A percentile compares a stretch with the other conserved stretches of the same genome.
Evolutionary conservation across 2,797 vertebrate species (phyloP).

Genomic region (Trematomus bernacchii): DNA sequence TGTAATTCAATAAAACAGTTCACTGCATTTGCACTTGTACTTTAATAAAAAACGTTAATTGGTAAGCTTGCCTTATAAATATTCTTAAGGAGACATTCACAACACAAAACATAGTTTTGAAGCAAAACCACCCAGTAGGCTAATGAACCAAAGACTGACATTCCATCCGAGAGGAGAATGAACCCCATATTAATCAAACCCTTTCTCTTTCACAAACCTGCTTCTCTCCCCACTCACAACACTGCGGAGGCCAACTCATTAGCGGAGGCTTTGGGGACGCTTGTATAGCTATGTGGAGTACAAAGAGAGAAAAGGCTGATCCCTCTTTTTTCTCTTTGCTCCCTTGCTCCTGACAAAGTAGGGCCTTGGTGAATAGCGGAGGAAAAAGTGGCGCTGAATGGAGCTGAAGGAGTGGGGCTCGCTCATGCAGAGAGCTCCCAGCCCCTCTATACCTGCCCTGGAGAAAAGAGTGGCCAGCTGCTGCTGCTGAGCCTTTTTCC

Average conservation of each 20-base stretch:
- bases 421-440: constrained; percentile 84
- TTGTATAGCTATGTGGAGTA: constrained; percentile 74
- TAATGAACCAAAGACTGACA: constrained; percentile 55
- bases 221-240: constrained; percentile 58
- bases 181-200: constrained; percentile 77
- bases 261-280: constrained; percentile 73
- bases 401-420: constrained; percentile 76
- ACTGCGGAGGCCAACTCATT: constrained; percentile 76
- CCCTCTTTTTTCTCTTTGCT: constrained; percentile 72
- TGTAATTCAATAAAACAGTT: constrained; percentile 47
- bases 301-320: constrained; percentile 79
- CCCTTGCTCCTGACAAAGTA: constrained; percentile 79
- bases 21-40: constrained; percentile 39
- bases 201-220: constrained; percentile 73
- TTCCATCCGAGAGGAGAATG: constrained; percentile 68
- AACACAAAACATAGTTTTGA: constrained; percentile 36
- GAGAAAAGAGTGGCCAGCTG: constrained; percentile 84
- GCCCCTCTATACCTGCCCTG: constrained; percentile 78
- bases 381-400: constrained; percentile 76
- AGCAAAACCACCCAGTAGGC: constrained; percentile 57
- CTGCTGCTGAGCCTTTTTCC: constrained; percentile 80
- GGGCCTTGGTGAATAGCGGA: constrained; percentile 73
- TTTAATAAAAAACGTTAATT: constrained; percentile 46
- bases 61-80: constrained; percentile 27
- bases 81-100: constrained; percentile 43